phyloP scores from a whole-genome alignment of 2,113 vertebrate species.

The Geococcyx californianus region DNA sequence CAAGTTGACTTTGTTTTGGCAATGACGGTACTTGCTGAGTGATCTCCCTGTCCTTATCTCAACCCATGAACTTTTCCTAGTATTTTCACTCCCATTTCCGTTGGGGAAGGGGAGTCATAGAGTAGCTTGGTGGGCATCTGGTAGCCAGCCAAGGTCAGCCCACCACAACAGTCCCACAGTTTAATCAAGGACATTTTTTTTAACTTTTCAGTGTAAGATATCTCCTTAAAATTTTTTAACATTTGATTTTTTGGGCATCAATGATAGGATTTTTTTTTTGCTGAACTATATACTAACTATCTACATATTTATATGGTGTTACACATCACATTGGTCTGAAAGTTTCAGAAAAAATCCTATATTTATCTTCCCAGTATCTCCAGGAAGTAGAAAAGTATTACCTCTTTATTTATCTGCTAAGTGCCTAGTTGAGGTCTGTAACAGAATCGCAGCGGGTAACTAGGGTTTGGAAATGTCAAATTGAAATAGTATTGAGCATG shows the following conservation, averaged over 20 bases:
- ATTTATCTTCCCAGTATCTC: not conserved
- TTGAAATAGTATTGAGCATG: not conserved
- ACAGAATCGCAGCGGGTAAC: not conserved
- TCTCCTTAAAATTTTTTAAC: not conserved
- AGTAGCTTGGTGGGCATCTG: not conserved
- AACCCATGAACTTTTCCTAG: not conserved
- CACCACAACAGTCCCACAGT: not conserved
- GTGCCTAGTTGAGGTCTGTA: not conserved
- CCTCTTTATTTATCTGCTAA: not conserved
- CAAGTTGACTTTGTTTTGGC: not conserved
- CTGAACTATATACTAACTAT: not conserved
- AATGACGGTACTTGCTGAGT: rapidly evolving
- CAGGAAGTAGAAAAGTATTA: not conserved
- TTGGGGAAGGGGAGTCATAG: not conserved
- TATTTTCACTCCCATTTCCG: not conserved
- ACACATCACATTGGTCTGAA: not conserved
- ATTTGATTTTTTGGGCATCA: not conserved
- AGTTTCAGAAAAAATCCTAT: not conserved
- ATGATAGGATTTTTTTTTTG: not conserved
- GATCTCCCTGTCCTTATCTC: not conserved
- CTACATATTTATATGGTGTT: not conserved
- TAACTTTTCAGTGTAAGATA: not conserved
- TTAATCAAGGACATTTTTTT: not conserved
- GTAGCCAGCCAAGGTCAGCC: not conserved
- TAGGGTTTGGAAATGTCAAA: not conserved